These are phyloP conservation scores for Drosophila vallismaia DNA, from an alignment of 2,888 invertebrate species.

Conservation along the genomic window DNA sequence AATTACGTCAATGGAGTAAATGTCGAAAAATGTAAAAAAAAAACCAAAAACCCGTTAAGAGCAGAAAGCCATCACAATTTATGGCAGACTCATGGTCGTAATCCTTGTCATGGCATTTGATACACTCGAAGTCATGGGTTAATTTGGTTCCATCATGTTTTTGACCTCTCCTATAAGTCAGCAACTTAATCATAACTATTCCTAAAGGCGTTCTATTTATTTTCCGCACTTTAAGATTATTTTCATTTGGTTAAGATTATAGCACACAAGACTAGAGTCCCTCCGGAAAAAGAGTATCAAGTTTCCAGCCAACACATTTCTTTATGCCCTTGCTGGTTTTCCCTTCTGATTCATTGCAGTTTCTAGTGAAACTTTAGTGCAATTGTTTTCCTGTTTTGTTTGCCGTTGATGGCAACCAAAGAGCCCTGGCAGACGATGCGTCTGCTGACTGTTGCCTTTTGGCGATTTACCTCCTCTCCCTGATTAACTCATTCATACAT, in stretches of 20 bases:
- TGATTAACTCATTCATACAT: constrained; percentile 75
- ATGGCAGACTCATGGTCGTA: constrained; percentile 46
- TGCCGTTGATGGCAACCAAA: constrained; percentile 48
- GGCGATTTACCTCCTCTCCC: constrained; percentile 65
- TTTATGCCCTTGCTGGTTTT: constrained; percentile 34
- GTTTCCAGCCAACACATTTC: constrained; percentile 4
- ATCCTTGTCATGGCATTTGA: constrained; percentile 32
- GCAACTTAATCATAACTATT: not conserved
- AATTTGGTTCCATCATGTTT: not conserved
- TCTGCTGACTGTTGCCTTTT: constrained; percentile 56
- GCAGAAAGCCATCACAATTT: constrained; percentile 68
- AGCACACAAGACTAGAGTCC: not conserved
- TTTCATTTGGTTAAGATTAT: constrained; percentile 5
- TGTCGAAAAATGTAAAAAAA: constrained; percentile 71
- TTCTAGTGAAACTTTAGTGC: constrained; percentile 68
- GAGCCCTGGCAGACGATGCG: constrained; percentile 64
- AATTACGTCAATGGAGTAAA: constrained; percentile 77
- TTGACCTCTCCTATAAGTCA: not conserved
- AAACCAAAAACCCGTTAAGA: constrained; percentile 71
- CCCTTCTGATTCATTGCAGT: constrained; percentile 70
- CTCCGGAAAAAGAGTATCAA: constrained; percentile 20
- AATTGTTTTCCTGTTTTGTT: constrained; percentile 45
- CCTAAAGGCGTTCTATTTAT: not conserved
- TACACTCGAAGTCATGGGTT: constrained; percentile 18
- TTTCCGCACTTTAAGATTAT: not conserved